Conservation (phyloP, 2,888 invertebrate genomes). For the Rugalucina vietnamica region DNA sequence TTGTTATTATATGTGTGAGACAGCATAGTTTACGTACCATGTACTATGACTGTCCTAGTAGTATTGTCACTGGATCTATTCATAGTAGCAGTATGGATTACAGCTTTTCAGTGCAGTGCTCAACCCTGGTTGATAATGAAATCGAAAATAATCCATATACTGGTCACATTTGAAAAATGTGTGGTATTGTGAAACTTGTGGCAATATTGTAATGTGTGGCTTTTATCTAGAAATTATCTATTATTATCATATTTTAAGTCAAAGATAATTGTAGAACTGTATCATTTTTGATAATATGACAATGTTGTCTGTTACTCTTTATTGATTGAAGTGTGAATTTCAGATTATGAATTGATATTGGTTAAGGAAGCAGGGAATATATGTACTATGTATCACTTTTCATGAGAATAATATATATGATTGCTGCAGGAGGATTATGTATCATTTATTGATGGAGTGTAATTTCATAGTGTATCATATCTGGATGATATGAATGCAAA, state of each 20-base stretch:
- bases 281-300: neutral
- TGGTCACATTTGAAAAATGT: neutral
- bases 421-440: neutral
- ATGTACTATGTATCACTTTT: neutral
- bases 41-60: too few species aligned
- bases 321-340: neutral
- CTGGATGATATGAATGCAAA: neutral
- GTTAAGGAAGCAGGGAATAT: neutral
- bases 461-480: neutral
- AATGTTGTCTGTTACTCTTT: neutral
- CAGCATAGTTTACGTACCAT: too few species aligned
- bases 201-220: neutral
- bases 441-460: neutral
- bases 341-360: neutral
- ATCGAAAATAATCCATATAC: too few species aligned
- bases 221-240: slow-evolving; percentile 7
- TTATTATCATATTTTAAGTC: neutral
- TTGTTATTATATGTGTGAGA: too few species aligned
- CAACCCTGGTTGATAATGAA: too few species aligned
- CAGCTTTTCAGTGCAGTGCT: too few species aligned
- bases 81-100: too few species aligned
- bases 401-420: neutral
- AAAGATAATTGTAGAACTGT: neutral
- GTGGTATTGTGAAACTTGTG: neutral
- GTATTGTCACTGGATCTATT: too few species aligned